phyloP scores from a whole-genome alignment of 1,140 invertebrate species.

The honey bee (Apis mellifera) region Amel_HAv3.1 CM009944.2:8905501-8906000 shows the following conservation, averaged over 20 bases:
- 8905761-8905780: conserved; percentile 62
- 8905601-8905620: neutral
- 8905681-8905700: conserved; percentile 55
- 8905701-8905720: conserved; percentile 66
- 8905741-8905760: conserved; percentile 64
- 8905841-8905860: conserved; percentile 13
- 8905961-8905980: too few relatives aligned
- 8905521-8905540: neutral
- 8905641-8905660: neutral
- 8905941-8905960: neutral
- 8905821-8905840: conserved; percentile 39
- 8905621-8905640: neutral
- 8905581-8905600: neutral
- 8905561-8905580: neutral
- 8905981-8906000: too few relatives aligned
- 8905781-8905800: conserved; percentile 51
- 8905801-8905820: conserved; percentile 59
- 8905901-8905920: neutral
- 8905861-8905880: conserved; percentile 16
- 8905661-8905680: neutral
- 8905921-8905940: neutral
- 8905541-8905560: too few relatives aligned
- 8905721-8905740: conserved; percentile 73
- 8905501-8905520: neutral
- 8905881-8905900: neutral